Evolutionary conservation across 2,888 invertebrate species (phyloP).

Genomic region (Drepanosiphum platanoidis): DNA sequence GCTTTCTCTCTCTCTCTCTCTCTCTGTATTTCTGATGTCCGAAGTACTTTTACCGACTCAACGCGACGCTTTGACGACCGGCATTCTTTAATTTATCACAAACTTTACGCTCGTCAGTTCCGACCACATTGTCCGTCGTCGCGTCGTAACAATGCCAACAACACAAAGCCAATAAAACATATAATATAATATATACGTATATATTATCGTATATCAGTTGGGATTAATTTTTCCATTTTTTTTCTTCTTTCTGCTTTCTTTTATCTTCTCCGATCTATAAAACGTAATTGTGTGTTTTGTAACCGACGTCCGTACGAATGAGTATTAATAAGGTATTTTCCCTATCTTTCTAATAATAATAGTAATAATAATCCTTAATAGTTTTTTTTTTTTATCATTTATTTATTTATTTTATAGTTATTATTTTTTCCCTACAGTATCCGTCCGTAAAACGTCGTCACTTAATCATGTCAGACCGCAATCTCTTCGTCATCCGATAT

Average conservation of each 20-base stretch:
- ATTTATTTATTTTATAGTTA: background rate
- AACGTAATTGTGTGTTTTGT: background rate
- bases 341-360: background rate
- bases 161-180: background rate
- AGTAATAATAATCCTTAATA: background rate
- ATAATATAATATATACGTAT: too few relatives aligned
- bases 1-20: background rate
- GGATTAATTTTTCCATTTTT: background rate
- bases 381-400: background rate
- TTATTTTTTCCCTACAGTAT: background rate
- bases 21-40: background rate
- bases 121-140: background rate
- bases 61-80: too few relatives aligned
- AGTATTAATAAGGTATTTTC: constrained; percentile 21
- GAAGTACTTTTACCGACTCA: background rate
- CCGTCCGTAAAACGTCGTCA: background rate
- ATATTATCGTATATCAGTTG: too few relatives aligned
- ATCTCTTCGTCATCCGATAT: constrained; percentile 17
- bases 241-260: too few relatives aligned
- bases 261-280: background rate
- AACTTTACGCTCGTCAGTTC: background rate
- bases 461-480: constrained; percentile 6
- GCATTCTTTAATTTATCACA: background rate
- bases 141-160: too few relatives aligned
- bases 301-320: background rate